Base-by-base conservation (phyloP, 2,888 invertebrate genomes). In the Chelonus formosanus region DNA sequence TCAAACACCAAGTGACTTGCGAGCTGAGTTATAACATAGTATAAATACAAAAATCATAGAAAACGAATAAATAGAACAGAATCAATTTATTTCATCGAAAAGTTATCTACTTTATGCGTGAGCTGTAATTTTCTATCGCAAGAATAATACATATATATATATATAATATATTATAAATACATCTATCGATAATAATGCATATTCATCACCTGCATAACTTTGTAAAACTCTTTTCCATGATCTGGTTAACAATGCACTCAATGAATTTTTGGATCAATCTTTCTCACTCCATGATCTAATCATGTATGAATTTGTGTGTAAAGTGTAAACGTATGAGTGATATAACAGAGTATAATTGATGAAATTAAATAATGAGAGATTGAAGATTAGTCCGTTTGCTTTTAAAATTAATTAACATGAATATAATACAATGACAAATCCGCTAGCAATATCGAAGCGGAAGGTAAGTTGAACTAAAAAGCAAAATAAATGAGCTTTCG, bases 81-180 rank as follows among this genome's bases (percentile, higher is more conserved):
- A 60, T 58, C 10, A 57, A 65, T 65, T 65, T 64, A 47, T 61
- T 47, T 63, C 48, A 55, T 54, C 54, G 36, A 68, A 56, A 54
- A 58, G 54, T 55, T 63, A 65, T 62, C 58, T 54, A 56, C 63
- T 50, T 59, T 65, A 64, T 65, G 62, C 65, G 68, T 68, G 52
- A 67, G 66, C 65, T 70, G 70, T 67, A 68, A 70, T 70, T 67
- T 71, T 71, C 65, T 68, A 66, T 67, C 65, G 66, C 67, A 68
- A 61, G 55, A 59, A 50, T 40, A 34, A 52, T 53, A 52, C 40
- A 45, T 53, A 63, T 31, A 6, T 35, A 36, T 40, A 10, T 40
- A 40, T 5, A 35, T 10, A 43, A 40, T 57, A 20, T 20, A 20
- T 57, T 47, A 54, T 36, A 36, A 8, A 4, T 8, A 32, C 6